These are phyloP conservation scores for Euthynnus affinis DNA, from an alignment of 2,797 vertebrate genomes.

Conservation along the genomic window DNA sequence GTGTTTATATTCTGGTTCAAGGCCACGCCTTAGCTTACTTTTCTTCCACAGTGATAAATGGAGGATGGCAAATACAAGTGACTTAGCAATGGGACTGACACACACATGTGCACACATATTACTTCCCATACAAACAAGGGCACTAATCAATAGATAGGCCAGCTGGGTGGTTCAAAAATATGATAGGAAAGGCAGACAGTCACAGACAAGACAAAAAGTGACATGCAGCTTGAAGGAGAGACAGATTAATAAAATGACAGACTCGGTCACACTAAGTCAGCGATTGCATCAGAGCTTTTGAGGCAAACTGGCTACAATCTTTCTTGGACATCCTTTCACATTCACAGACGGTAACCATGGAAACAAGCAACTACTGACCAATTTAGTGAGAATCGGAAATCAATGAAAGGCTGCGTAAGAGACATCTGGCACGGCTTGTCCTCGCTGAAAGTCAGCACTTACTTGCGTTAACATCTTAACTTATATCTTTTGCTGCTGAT, in stretches of 20 bases:
- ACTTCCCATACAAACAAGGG: slow-evolving; percentile 36
- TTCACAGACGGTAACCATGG: slow-evolving; percentile 73
- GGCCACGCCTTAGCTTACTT: slow-evolving; percentile 22
- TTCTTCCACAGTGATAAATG: slow-evolving; percentile 35
- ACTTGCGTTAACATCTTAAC: slow-evolving; percentile 22
- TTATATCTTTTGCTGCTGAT: slow-evolving; percentile 11
- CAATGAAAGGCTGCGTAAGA: slow-evolving; percentile 39
- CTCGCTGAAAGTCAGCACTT: slow-evolving; percentile 18
- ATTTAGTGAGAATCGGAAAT: slow-evolving; percentile 54
- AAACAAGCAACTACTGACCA: slow-evolving; percentile 68
- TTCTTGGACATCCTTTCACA: slow-evolving; percentile 65
- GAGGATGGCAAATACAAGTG: slow-evolving; percentile 18
- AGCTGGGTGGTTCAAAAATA: slow-evolving; percentile 26
- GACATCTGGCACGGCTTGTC: slow-evolving; percentile 13
- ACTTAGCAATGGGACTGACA: slow-evolving; percentile 22
- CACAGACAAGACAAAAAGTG: too few relatives aligned
- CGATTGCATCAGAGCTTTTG: slow-evolving; percentile 67
- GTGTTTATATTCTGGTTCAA: slow-evolving; percentile 42
- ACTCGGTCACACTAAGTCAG: slow-evolving; percentile 38
- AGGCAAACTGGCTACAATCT: slow-evolving; percentile 49
- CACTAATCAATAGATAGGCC: slow-evolving; percentile 18
- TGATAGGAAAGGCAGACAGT: slow-evolving; percentile 5
- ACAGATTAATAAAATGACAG: slow-evolving; percentile 8
- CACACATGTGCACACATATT: not conserved
- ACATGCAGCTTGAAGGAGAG: slow-evolving; percentile 17